Base-by-base conservation (phyloP, 2,888 invertebrate genomes). In the Hemistola chrysoprasaria region DNA sequence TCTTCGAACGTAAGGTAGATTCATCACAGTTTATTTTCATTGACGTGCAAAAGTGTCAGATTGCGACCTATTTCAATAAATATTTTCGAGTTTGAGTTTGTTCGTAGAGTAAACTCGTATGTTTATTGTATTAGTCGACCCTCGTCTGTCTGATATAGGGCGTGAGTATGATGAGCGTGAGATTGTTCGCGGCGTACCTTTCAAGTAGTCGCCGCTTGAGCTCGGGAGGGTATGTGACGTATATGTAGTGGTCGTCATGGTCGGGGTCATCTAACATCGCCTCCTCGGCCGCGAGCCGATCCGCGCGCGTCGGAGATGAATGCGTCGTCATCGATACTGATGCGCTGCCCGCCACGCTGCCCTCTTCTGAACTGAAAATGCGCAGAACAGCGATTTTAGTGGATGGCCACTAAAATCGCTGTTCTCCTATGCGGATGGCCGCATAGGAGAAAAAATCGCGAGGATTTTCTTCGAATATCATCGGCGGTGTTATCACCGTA, bases 141-240 rank as follows among this genome's bases (percentile, higher is more conserved):
- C 83, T 71, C 25, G 78, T 79, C 50, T 84, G 84, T 44, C 80
- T 69, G 16, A 84, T 75, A 47, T 68, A 79, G 5, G 86, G 86
- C 40, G 78, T 73, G 33, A 86, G 71, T 47, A 84, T 50, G 39
- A 85, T 76, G 34, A 86, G 72, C 30, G 85, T 88, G 61, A 83
- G 50, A 52, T 71, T 66, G 50, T 82, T 80, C 32, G 71, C 60
- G 41, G 71, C 80, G 74, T 91, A 94, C 94, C 94, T 94, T 89
- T 95, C 95, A 59, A 95, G 90, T 63, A 95, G 91, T 53, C 95
- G 90, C 64, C 95, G 92, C 80, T 96, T 95, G 50, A 96, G 90
- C 79, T 96, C 95, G 23, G 95, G 95, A 57, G 96, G 96, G 90
- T 95, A 96, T 36, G 95, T 94, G 59, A 95, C 95, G 81, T 95